Percentiles rank a stretch among this genome's conserved stretches.
These are phyloP conservation scores for Blastobasis adustella DNA, from an alignment of 2,888 invertebrate genomes.

Conservation along the genomic window DNA sequence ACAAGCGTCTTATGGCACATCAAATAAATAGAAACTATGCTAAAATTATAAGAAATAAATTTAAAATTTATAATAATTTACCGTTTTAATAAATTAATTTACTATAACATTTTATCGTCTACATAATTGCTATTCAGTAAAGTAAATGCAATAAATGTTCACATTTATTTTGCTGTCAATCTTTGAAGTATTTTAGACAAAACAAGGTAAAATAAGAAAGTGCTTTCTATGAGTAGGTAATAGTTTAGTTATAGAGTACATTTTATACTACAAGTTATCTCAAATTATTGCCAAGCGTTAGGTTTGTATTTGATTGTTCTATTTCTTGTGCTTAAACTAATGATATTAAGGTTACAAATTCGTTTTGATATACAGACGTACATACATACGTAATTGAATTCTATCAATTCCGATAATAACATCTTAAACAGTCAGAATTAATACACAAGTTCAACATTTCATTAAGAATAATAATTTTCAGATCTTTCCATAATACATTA, in stretches of 20 bases:
- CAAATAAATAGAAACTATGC: slow-evolving; percentile 38
- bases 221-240: too few relatives aligned
- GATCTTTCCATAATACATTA: slow-evolving; percentile 14
- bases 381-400: slow-evolving; percentile 53
- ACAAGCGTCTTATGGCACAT: slow-evolving; percentile 59
- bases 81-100: slow-evolving; percentile 10
- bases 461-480: slow-evolving; percentile 24
- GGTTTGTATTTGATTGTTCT: slow-evolving; percentile 35
- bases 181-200: too few relatives aligned
- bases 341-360: slow-evolving; percentile 69
- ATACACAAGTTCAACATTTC: slow-evolving; percentile 29
- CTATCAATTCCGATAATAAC: slow-evolving; percentile 61
- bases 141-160: too few relatives aligned
- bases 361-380: slow-evolving; percentile 68
- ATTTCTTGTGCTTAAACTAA: slow-evolving; percentile 50
- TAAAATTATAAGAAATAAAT: slow-evolving; percentile 16
- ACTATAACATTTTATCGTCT: too few relatives aligned
- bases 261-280: slow-evolving; percentile 4
- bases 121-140: too few relatives aligned
- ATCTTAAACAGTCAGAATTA: slow-evolving; percentile 46
- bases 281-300: slow-evolving; percentile 70
- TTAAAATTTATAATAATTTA: too few relatives aligned
- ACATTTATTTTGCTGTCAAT: too few relatives aligned
- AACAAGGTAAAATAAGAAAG: too few relatives aligned
- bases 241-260: too few relatives aligned